Evolutionary conservation across 1,140 invertebrate species (phyloP).

Genomic region (Drosophila nigromelanica): DNA sequence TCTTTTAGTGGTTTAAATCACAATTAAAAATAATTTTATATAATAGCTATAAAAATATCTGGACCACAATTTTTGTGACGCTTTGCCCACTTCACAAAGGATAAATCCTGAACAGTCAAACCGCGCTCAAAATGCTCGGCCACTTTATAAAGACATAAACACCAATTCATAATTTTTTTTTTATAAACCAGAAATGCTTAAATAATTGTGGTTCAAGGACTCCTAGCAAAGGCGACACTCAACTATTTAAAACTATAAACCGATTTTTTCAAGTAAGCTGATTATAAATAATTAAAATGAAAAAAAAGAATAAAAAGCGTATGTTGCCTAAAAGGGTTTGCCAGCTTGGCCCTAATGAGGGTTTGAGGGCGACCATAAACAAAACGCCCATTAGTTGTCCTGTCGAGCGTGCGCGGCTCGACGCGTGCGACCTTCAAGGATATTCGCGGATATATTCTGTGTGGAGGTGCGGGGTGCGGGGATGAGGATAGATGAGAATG

Average conservation of each 20-base stretch:
- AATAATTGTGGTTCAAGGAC: slow-evolving; percentile 30
- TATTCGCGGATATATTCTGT: slow-evolving; percentile 34
- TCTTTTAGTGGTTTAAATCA: no score
- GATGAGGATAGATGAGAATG: no score
- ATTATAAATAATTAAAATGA: slow-evolving; percentile 74
- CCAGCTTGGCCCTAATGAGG: slow-evolving; percentile 19
- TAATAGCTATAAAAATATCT: no score
- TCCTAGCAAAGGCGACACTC: slow-evolving; percentile 34
- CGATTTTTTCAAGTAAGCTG: slow-evolving; percentile 37
- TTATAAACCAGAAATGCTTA: slow-evolving; percentile 7
- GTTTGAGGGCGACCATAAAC: slow-evolving; percentile 55
- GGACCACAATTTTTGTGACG: no score
- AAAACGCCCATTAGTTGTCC: slow-evolving; percentile 72
- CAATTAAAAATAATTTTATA: no score
- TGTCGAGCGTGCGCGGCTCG: slow-evolving; percentile 38
- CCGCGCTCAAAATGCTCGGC: not conserved
- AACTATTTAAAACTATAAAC: slow-evolving; percentile 36
- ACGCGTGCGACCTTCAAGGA: slow-evolving; percentile 73
- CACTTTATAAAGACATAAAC: slow-evolving; percentile 31
- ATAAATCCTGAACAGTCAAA: not conserved
- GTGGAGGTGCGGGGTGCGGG: not conserved
- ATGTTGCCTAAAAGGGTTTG: slow-evolving; percentile 25
- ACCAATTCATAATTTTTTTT: not conserved
- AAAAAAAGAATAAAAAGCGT: slow-evolving; percentile 22
- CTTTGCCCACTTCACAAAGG: not conserved